phyloP scores from a whole-genome alignment of 2,113 vertebrate species.

The Erythrocercus mccallii region DNA sequence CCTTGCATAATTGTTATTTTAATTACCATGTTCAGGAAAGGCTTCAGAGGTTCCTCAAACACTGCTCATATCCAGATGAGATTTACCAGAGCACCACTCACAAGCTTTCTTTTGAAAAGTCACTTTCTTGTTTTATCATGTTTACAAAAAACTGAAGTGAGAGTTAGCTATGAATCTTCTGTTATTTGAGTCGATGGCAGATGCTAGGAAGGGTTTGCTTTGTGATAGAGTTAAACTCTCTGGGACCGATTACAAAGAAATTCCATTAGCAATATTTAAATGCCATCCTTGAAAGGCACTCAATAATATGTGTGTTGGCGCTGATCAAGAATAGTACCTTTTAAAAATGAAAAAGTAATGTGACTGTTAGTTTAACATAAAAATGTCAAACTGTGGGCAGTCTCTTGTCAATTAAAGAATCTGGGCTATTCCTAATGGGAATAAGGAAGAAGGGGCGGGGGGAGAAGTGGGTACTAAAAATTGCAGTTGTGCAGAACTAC shows the following conservation, averaged over 20 bases:
- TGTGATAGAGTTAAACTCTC: constrained; percentile 61
- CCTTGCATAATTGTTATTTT: constrained; percentile 41
- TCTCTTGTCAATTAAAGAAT: constrained; percentile 70
- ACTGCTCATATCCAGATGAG: background rate
- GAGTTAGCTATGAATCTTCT: constrained; percentile 47
- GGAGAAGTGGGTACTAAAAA: constrained; percentile 37
- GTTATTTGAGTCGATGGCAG: constrained; percentile 41
- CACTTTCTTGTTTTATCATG: constrained; percentile 63
- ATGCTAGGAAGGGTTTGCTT: constrained; percentile 50
- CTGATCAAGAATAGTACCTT: constrained; percentile 69
- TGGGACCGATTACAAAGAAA: constrained; percentile 72
- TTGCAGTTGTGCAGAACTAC: constrained; percentile 54
- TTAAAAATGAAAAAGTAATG: constrained; percentile 71
- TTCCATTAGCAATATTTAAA: constrained; percentile 74
- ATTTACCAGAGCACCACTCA: background rate
- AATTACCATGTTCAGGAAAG: constrained; percentile 26
- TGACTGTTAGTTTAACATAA: constrained; percentile 71
- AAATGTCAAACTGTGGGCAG: constrained; percentile 71
- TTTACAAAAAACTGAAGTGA: constrained; percentile 63
- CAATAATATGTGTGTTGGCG: constrained; percentile 66
- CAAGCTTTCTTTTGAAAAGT: constrained; percentile 42
- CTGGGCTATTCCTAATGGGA: constrained; percentile 71
- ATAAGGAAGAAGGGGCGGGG: background rate
- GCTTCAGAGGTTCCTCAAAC: constrained; percentile 10
- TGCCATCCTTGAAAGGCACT: constrained; percentile 67